Conservation (phyloP, 2,113 vertebrate genomes). For the Xiphophorus couchianus region DNA sequence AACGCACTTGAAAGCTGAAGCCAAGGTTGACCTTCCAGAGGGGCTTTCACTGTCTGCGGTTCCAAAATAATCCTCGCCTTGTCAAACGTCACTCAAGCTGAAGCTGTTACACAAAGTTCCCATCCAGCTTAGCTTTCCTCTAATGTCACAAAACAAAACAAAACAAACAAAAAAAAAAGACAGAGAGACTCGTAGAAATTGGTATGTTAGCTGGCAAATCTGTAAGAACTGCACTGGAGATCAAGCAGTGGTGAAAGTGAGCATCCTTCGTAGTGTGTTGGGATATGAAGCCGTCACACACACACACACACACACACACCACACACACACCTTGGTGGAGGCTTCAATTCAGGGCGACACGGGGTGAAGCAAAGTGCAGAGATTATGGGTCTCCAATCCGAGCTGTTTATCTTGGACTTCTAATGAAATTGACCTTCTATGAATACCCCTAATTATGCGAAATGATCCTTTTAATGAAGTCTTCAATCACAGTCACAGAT, state of each 20-base stretch:
- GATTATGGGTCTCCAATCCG: conserved; percentile 41
- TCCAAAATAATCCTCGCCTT: conserved; percentile 77
- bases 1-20: conserved; percentile 76
- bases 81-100: conserved; percentile 82
- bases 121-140: conserved; percentile 74
- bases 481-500: conserved; percentile 64
- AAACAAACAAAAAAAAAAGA: conserved; percentile 25
- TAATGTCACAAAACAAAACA: conserved; percentile 41
- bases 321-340: conserved; percentile 50
- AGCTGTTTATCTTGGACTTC: conserved; percentile 52
- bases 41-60: conserved; percentile 72
- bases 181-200: conserved; percentile 67
- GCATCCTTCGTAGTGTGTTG: conserved; percentile 56
- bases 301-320: too few relatives aligned
- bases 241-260: conserved; percentile 62
- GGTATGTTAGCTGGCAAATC: conserved; percentile 71
- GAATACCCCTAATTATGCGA: conserved; percentile 70
- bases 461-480: conserved; percentile 71
- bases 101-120: conserved; percentile 72
- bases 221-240: conserved; percentile 62
- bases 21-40: conserved; percentile 77
- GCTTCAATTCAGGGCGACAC: conserved; percentile 8
- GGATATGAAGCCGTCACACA: conserved; percentile 43
- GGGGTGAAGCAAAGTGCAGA: conserved; percentile 25
- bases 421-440: conserved; percentile 74